Conservation (phyloP, 2,113 vertebrate species). For the Amblyornis subalaris region DNA sequence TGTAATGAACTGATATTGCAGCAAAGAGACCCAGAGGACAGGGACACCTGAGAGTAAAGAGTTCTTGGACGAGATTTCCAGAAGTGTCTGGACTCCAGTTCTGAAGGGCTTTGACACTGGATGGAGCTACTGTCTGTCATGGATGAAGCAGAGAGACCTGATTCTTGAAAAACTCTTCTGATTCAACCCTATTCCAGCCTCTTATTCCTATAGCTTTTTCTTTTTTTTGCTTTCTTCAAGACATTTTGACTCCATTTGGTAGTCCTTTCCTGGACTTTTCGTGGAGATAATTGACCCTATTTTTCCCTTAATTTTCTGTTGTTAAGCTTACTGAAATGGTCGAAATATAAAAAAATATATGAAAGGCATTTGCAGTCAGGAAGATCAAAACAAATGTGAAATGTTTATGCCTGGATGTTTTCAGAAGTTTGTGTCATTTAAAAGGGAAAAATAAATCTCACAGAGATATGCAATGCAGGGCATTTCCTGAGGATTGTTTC, state of each 20-base stretch:
- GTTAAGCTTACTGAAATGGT: background rate
- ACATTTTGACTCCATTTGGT: background rate
- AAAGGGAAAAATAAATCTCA: background rate
- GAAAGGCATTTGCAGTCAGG: background rate
- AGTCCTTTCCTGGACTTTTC: background rate
- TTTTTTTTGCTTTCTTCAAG: background rate
- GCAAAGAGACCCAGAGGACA: background rate
- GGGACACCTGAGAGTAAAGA: background rate
- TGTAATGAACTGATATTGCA: background rate
- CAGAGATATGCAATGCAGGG: background rate
- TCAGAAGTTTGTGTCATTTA: background rate
- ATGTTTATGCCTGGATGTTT: background rate
- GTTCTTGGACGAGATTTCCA: background rate
- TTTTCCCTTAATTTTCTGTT: background rate
- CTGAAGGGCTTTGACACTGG: background rate
- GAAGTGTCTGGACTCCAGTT: background rate
- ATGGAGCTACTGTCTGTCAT: background rate
- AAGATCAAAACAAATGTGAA: background rate
- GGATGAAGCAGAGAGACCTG: fast-evolving
- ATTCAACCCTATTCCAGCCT: background rate
- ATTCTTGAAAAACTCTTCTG: background rate
- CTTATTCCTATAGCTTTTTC: background rate
- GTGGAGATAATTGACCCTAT: background rate
- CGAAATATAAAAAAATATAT: background rate
- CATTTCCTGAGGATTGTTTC: background rate